These are phyloP conservation scores for Albula glossodonta DNA, from an alignment of 2,113 vertebrate genomes.

Conservation along the genomic window DNA sequence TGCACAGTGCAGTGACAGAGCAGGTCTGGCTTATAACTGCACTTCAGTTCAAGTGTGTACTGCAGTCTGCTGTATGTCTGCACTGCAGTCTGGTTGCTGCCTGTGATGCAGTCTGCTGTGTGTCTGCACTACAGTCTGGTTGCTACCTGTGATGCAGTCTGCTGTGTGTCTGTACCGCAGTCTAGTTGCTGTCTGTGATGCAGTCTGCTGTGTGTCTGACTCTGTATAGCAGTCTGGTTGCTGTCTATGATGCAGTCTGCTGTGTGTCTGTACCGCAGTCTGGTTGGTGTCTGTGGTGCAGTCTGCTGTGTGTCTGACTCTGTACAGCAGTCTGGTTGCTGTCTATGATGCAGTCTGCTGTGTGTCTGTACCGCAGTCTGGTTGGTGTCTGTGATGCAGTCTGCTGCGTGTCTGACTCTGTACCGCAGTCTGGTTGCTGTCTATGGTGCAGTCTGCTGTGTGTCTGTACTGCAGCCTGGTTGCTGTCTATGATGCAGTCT, in stretches of 20 bases:
- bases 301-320: neutral
- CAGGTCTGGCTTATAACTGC: neutral
- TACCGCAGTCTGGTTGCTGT: neutral
- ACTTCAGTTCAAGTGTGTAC: neutral
- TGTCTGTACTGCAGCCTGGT: no score
- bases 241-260: neutral
- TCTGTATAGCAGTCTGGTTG: neutral
- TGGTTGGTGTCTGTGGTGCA: constrained; percentile 1
- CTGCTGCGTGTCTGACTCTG: neutral
- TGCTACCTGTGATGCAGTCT: neutral
- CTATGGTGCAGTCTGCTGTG: neutral
- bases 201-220: no score
- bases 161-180: no score
- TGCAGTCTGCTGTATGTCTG: neutral
- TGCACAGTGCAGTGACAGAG: neutral
- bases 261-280: neutral
- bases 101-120: neutral
- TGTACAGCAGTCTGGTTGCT: neutral
- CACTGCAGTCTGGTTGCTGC: neutral
- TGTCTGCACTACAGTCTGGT: neutral
- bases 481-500: no score
- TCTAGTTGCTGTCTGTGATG: neutral
- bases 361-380: neutral
- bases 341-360: neutral
- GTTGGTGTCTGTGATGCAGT: neutral